Conservation (phyloP, 2,113 vertebrate genomes). For the Anguilla rostrata region DNA sequence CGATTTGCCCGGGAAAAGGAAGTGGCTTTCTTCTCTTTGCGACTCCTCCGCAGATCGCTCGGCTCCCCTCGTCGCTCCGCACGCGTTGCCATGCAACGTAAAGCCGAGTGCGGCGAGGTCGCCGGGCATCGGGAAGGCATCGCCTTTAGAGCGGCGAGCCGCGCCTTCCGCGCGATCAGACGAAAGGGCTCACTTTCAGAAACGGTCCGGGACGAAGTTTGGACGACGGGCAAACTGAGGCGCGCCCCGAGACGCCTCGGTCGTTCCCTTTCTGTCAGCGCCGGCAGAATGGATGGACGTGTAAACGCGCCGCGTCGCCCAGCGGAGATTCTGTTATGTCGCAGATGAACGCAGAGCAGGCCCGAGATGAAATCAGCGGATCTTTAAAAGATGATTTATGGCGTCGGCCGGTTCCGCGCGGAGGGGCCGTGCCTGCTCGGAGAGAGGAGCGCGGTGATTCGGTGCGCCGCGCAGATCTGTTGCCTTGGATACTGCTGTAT, state of each 20-base stretch:
- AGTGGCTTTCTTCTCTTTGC: background rate
- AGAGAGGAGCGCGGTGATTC: background rate
- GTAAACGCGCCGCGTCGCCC: background rate
- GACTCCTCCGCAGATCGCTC: background rate
- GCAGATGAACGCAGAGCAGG: background rate
- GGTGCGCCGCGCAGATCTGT: background rate
- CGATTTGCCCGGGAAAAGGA: conserved; percentile 9
- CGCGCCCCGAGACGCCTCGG: background rate
- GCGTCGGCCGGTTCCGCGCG: background rate
- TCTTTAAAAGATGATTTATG: background rate
- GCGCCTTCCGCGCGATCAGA: background rate
- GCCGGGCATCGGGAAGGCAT: background rate
- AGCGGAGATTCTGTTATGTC: background rate
- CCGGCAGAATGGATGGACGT: background rate
- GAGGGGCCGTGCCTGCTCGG: background rate
- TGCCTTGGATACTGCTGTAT: background rate
- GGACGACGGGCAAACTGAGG: background rate
- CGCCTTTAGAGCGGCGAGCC: background rate
- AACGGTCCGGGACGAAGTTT: background rate
- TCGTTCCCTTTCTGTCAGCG: background rate
- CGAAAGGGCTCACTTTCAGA: background rate
- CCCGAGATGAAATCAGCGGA: background rate
- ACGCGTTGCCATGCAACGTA: background rate
- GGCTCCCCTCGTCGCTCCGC: too few relatives aligned
- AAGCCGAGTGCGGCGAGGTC: background rate